These are phyloP conservation scores for Andrena marginata DNA, from an alignment of 2,888 invertebrate species.

Conservation along the genomic window DNA sequence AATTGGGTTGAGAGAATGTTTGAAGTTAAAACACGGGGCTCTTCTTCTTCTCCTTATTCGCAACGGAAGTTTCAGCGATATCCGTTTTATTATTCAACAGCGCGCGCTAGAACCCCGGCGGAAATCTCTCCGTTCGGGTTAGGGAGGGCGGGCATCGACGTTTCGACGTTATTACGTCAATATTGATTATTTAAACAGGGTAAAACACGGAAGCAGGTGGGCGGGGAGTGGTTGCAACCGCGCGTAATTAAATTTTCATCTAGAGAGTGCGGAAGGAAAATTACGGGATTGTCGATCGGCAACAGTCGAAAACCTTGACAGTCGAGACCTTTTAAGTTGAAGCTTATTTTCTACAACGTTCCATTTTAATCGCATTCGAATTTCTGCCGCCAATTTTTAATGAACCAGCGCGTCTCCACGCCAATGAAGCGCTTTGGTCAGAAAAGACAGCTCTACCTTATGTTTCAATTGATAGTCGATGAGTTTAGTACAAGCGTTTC, in stretches of 20 bases:
- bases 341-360: not conserved
- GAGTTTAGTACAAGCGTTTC: no score
- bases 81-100: constrained; percentile 45
- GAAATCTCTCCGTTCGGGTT: constrained; percentile 27
- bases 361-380: not conserved
- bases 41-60: not conserved
- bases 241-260: constrained; percentile 49
- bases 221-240: not conserved
- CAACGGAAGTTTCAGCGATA: constrained; percentile 40
- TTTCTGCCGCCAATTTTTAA: no score
- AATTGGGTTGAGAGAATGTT: constrained; percentile 42
- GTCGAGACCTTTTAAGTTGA: not conserved
- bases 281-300: not conserved
- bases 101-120: not conserved
- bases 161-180: constrained; percentile 47
- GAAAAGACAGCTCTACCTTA: no score
- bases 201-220: constrained; percentile 11
- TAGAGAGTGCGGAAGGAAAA: not conserved
- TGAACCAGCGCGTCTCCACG: no score
- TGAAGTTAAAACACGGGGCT: constrained; percentile 3
- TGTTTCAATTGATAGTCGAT: no score
- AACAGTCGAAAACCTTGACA: not conserved
- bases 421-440: no score
- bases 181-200: constrained; percentile 51
- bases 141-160: constrained; percentile 23